Percentiles rank a stretch among this genome's conserved stretches.
These are phyloP conservation scores for Cynaeus angustus DNA, from an alignment of 2,888 invertebrate species.

Conservation along the genomic window DNA sequence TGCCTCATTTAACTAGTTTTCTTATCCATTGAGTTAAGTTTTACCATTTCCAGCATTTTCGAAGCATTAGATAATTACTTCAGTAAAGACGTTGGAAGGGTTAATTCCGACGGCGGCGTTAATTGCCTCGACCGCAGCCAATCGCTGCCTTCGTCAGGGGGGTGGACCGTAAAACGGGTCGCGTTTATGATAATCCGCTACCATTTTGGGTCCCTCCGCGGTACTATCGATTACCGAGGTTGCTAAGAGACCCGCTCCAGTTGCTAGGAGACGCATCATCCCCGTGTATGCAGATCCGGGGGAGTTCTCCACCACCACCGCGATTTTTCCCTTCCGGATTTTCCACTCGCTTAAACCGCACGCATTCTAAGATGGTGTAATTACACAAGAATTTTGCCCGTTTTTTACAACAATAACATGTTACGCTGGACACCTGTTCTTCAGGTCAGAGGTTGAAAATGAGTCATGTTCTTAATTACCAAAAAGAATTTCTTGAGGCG, in stretches of 20 bases:
- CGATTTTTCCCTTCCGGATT: conserved; percentile 16
- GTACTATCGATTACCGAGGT: conserved; percentile 50
- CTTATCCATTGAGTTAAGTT: no score
- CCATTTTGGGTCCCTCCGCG: conserved; percentile 51
- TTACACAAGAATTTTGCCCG: conserved; percentile 1
- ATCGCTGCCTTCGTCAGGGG: conserved; percentile 43
- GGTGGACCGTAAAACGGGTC: conserved; percentile 57
- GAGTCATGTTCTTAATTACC: not conserved
- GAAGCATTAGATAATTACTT: conserved; percentile 12
- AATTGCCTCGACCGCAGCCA: conserved; percentile 8
- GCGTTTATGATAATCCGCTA: conserved; percentile 59
- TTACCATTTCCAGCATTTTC: not conserved
- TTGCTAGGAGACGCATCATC: conserved; percentile 53
- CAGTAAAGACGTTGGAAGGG: conserved; percentile 3
- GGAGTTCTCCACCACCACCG: conserved; percentile 11
- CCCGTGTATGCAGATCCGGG: conserved; percentile 54
- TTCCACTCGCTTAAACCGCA: conserved; percentile 11
- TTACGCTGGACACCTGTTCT: conserved; percentile 9
- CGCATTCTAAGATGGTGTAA: conserved; percentile 2
- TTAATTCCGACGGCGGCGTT: conserved; percentile 9
- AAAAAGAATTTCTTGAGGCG: not conserved
- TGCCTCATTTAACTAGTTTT: no score
- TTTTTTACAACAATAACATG: not conserved
- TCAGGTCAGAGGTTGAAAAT: not conserved
- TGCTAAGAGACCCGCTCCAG: conserved; percentile 51